Evolutionary conservation across 2,113 vertebrate species (phyloP).

Genomic region (Sylvietta virens): DNA sequence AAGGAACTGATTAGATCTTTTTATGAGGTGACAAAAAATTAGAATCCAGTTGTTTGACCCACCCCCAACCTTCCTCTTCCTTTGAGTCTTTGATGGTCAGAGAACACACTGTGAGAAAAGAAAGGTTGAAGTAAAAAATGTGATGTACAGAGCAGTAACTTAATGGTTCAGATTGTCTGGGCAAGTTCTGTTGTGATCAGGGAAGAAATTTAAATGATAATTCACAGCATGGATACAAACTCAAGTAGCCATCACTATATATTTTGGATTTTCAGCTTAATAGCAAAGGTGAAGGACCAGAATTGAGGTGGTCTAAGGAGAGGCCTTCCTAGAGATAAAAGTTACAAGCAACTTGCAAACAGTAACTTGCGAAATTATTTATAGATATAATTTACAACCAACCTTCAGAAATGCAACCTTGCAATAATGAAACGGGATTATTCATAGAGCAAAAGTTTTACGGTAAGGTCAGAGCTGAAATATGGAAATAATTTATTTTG

Average conservation of each 20-base stretch:
- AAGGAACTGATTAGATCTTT: background rate
- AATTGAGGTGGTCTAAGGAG: background rate
- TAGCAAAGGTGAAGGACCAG: background rate
- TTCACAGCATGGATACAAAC: background rate
- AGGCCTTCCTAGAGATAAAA: background rate
- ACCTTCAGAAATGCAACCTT: conserved; percentile 52
- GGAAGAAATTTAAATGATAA: background rate
- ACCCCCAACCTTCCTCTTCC: background rate
- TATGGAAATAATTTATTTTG: conserved; percentile 38
- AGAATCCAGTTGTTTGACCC: background rate
- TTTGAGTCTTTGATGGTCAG: background rate
- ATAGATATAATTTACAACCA: conserved; percentile 44
- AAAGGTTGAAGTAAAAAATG: background rate
- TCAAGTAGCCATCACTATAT: background rate
- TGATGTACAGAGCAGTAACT: background rate
- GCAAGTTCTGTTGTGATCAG: background rate
- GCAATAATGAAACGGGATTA: conserved; percentile 42
- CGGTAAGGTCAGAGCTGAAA: conserved; percentile 42
- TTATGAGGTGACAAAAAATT: background rate
- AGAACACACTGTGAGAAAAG: background rate
- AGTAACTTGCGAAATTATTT: conserved; percentile 13
- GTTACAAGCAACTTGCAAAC: background rate
- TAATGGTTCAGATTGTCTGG: background rate
- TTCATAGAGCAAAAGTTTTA: conserved; percentile 12
- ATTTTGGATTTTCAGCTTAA: background rate